These are phyloP conservation scores for Theonella swinhoei DNA, from an alignment of 37 sponge, comb jelly and placozoan genomes.

Conservation along the genomic window DNA sequence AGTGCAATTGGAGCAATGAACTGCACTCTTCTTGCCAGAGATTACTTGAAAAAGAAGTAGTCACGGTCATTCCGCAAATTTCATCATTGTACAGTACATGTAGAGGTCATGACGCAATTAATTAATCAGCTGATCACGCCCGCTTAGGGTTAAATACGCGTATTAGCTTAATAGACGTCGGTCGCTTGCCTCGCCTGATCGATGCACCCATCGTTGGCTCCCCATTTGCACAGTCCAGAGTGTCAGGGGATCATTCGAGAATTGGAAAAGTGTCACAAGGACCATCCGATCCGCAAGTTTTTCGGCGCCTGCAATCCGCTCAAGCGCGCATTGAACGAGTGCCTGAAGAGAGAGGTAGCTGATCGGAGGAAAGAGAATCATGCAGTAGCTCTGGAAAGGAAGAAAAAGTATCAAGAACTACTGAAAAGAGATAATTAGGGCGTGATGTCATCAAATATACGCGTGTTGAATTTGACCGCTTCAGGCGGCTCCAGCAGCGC, in stretches of 20 bases:
- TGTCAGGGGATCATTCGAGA: slow-evolving; percentile 69
- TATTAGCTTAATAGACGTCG: too few species aligned
- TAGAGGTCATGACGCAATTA: too few species aligned
- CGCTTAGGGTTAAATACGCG: too few species aligned
- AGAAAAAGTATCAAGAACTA: slow-evolving; percentile 16
- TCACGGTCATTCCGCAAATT: too few species aligned
- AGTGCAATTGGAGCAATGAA: slow-evolving; percentile 86
- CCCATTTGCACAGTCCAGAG: slow-evolving; percentile 74
- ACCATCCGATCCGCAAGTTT: slow-evolving; percentile 69
- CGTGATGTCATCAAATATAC: not conserved
- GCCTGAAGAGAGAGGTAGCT: slow-evolving; percentile 72
- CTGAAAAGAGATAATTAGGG: slow-evolving; percentile 16
- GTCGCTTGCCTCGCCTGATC: too few species aligned
- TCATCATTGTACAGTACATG: too few species aligned
- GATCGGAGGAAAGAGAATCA: slow-evolving; percentile 36
- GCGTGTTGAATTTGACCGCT: not conserved
- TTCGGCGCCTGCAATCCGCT: slow-evolving; percentile 81
- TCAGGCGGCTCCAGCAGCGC: not conserved
- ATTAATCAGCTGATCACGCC: too few species aligned
- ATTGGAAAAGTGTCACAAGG: slow-evolving; percentile 71
- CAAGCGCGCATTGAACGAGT: slow-evolving; percentile 71
- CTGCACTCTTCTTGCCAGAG: slow-evolving; percentile 60
- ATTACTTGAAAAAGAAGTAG: slow-evolving; percentile 14
- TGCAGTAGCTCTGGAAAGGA: slow-evolving; percentile 24
- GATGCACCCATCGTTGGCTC: slow-evolving; percentile 81